Evolutionary conservation across 64 coral and sea anemone species (phyloP).

Genomic region (Acropora yongei): DNA sequence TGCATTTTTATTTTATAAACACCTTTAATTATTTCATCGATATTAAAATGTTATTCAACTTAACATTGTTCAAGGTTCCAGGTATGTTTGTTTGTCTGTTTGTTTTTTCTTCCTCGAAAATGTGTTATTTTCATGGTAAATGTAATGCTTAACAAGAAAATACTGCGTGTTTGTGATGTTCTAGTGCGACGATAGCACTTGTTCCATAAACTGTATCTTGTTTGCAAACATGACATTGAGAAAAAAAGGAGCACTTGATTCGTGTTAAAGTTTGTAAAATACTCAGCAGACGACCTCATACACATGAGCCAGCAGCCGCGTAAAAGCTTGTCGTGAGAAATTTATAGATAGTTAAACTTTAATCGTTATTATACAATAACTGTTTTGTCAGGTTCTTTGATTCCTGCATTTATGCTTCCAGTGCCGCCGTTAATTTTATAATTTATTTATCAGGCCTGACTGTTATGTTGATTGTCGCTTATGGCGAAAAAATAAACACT

Average conservation of each 20-base stretch:
- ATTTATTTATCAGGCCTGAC: slow-evolving; percentile 35
- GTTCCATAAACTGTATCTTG: no score
- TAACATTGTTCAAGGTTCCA: not conserved
- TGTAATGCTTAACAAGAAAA: not conserved
- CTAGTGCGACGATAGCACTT: no score
- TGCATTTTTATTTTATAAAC: not conserved
- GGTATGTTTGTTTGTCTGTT: not conserved
- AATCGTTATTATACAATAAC: slow-evolving; percentile 25
- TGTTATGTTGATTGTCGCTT: slow-evolving; percentile 5
- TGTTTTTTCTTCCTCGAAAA: not conserved
- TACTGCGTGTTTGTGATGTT: not conserved
- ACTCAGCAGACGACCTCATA: no score
- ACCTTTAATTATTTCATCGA: not conserved
- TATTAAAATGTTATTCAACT: not conserved
- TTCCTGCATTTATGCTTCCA: not conserved
- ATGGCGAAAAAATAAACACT: slow-evolving; percentile 36
- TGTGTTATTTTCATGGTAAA: not conserved
- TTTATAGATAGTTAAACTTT: not conserved
- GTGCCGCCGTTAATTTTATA: slow-evolving; percentile 17
- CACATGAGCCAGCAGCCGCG: no score
- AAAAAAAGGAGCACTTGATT: not conserved
- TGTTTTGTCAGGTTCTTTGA: slow-evolving; percentile 28
- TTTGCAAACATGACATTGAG: not conserved
- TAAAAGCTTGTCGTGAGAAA: slow-evolving; percentile 28
- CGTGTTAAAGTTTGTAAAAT: not conserved